These are phyloP conservation scores for Coluber constrictor DNA, from an alignment of 2,797 vertebrate species.

Conservation along the genomic window DNA sequence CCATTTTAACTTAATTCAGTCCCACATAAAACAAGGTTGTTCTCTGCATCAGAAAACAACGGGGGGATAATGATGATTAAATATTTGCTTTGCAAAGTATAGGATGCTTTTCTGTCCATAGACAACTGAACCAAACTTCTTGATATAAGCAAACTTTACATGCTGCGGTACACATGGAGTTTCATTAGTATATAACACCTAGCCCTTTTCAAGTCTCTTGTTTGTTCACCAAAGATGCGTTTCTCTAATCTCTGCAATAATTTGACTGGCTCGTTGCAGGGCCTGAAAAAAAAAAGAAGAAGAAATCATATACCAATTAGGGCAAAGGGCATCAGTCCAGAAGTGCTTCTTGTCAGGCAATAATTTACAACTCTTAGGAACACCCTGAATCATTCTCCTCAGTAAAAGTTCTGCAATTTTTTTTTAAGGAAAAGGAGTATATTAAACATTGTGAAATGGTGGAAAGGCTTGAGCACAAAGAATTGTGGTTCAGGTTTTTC, in stretches of 20 bases:
- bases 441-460: not conserved
- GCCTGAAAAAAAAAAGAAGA: conserved; percentile 72
- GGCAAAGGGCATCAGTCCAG: not conserved
- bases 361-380: not conserved
- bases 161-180: conserved; percentile 68
- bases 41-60: conserved; percentile 62
- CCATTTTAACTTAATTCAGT: conserved; percentile 61
- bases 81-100: conserved; percentile 70
- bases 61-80: conserved; percentile 57
- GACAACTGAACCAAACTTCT: conserved; percentile 73
- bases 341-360: not conserved
- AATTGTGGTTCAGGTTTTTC: not conserved
- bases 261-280: conserved; percentile 94
- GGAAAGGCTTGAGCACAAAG: not conserved
- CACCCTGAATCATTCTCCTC: not conserved
- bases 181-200: conserved; percentile 80
- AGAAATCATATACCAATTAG: not conserved
- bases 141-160: conserved; percentile 69
- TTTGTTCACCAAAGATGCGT: conserved; percentile 91
- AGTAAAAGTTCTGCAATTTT: not conserved
- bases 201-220: conserved; percentile 66
- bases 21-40: conserved; percentile 58
- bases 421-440: not conserved
- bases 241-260: conserved; percentile 97
- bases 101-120: conserved; percentile 67